Evolutionary conservation across 2,888 invertebrate species (phyloP).

Genomic region (Palloptera scutellata): DNA sequence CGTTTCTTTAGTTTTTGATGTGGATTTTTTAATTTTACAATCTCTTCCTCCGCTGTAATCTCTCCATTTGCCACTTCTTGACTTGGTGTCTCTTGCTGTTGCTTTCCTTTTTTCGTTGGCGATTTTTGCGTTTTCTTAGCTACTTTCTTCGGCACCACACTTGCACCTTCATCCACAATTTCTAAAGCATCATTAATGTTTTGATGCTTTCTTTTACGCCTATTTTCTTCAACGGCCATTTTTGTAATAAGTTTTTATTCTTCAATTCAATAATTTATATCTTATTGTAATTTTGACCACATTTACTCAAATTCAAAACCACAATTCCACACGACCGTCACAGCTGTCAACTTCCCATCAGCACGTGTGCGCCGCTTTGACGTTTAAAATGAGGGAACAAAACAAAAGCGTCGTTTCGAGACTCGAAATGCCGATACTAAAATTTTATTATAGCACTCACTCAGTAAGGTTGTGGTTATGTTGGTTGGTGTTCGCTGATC

Average conservation of each 20-base stretch:
- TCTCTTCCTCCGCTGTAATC: too few species aligned
- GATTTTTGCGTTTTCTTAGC: conserved; percentile 45
- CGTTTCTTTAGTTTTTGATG: neutral
- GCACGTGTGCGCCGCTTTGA: conserved; percentile 16
- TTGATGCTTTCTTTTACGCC: conserved; percentile 52
- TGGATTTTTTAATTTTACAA: too few species aligned
- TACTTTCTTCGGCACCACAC: conserved; percentile 51
- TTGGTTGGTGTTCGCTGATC: too few species aligned
- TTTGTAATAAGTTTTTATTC: conserved; percentile 17
- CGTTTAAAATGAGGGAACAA: neutral
- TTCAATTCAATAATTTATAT: neutral
- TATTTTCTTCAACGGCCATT: conserved; percentile 56
- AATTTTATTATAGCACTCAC: too few species aligned
- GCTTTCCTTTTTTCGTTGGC: conserved; percentile 35
- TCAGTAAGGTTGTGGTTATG: too few species aligned
- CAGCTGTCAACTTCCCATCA: neutral
- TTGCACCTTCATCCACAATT: conserved; percentile 36
- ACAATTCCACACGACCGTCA: neutral
- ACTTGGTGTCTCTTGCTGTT: conserved; percentile 12
- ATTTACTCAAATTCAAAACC: neutral
- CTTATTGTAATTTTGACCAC: neutral
- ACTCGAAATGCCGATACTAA: neutral
- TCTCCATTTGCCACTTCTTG: too few species aligned
- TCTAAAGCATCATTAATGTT: conserved; percentile 21
- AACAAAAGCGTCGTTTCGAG: neutral